phyloP scores from a whole-genome alignment of 1,140 invertebrate genomes.

The Pteromalus puparum region DNA sequence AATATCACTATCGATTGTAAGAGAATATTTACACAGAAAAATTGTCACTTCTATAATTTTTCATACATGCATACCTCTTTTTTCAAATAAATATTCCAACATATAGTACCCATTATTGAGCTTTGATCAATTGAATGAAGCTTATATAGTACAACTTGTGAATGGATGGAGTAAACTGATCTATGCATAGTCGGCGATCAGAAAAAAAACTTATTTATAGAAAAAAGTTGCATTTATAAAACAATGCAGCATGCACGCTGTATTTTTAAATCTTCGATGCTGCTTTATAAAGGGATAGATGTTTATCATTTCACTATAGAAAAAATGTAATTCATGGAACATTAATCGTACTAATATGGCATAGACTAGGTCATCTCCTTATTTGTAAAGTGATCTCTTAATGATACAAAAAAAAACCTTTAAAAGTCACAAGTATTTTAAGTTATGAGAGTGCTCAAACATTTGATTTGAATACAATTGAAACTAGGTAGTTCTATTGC shows the following conservation, averaged over 20 bases:
- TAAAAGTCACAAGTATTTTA: background rate
- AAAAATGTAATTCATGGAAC: background rate
- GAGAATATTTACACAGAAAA: background rate
- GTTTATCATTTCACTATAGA: background rate
- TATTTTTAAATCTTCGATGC: background rate
- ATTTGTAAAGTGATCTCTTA: background rate
- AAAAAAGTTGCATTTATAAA: conserved; percentile 4
- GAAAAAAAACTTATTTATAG: conserved; percentile 2
- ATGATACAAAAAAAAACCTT: background rate
- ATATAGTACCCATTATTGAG: background rate
- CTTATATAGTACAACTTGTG: background rate
- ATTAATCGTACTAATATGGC: background rate
- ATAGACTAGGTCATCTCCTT: background rate
- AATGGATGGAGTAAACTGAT: background rate
- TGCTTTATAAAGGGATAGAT: background rate
- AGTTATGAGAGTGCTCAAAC: background rate
- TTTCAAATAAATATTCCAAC: no score
- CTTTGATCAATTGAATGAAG: background rate
- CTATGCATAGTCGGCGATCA: background rate
- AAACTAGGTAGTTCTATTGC: background rate
- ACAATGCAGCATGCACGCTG: background rate
- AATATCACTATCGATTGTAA: background rate
- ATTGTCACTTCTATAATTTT: background rate
- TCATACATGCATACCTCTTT: background rate
- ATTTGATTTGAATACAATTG: background rate